Conservation (phyloP, 2,888 invertebrate genomes). For the Alsophila aescularia region DNA sequence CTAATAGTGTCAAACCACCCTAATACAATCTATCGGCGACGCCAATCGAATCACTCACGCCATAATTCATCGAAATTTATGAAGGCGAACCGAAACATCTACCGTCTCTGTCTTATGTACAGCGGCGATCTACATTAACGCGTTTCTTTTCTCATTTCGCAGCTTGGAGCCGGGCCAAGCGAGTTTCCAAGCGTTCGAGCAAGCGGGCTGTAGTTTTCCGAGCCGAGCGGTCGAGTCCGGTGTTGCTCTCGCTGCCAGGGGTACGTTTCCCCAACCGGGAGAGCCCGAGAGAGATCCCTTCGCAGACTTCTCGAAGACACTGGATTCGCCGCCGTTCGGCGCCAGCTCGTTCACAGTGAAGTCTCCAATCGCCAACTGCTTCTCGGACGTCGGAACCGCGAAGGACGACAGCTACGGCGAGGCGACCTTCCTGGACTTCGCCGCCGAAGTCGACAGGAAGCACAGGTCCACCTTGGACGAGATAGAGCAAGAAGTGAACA, state of each 20-base stretch:
- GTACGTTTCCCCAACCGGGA: slow-evolving; percentile 55
- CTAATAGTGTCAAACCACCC: slow-evolving; percentile 74
- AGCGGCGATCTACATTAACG: slow-evolving; percentile 73
- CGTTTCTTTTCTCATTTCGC: slow-evolving; percentile 84
- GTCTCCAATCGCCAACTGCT: slow-evolving; percentile 57
- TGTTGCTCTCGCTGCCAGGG: slow-evolving; percentile 66
- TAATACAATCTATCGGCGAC: slow-evolving; percentile 73
- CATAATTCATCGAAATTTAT: slow-evolving; percentile 79
- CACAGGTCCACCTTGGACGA: slow-evolving; percentile 78
- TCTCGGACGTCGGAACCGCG: slow-evolving; percentile 55
- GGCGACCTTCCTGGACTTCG: slow-evolving; percentile 76
- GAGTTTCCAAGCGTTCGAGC: slow-evolving; percentile 81
- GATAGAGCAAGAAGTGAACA: slow-evolving; percentile 79
- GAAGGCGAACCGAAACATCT: slow-evolving; percentile 69
- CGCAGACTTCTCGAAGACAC: slow-evolving; percentile 54
- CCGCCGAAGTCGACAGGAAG: slow-evolving; percentile 58
- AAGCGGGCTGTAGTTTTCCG: slow-evolving; percentile 83
- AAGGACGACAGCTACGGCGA: slow-evolving; percentile 77
- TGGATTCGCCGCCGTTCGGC: slow-evolving; percentile 66
- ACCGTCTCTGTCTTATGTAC: slow-evolving; percentile 78
- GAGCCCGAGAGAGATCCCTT: slow-evolving; percentile 72
- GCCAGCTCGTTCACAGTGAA: slow-evolving; percentile 57
- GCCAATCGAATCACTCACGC: slow-evolving; percentile 77
- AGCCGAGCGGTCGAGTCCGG: slow-evolving; percentile 77
- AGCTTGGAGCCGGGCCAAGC: slow-evolving; percentile 85